Evolutionary conservation across 2,888 invertebrate genomes (phyloP).

Genomic region (Netelia melanura): DNA sequence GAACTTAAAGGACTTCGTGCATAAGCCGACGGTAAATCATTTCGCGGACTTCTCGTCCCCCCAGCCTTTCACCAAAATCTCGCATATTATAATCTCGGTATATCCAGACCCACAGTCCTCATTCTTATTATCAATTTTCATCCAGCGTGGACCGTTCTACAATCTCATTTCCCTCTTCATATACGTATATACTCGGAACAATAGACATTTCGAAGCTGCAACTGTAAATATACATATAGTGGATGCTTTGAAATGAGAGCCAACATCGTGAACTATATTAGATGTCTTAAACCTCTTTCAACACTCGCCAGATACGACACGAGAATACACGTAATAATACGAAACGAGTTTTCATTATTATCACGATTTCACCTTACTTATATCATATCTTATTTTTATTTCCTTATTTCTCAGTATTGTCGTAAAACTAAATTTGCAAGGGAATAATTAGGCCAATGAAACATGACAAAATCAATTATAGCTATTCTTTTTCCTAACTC

Average conservation of each 20-base stretch:
- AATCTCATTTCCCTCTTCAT: background rate
- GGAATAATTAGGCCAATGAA: background rate
- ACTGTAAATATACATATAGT: slow-evolving; percentile 24
- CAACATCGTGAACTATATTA: slow-evolving; percentile 35
- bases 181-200: slow-evolving; percentile 1
- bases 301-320: slow-evolving; percentile 19
- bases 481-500: too few relatives aligned
- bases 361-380: background rate
- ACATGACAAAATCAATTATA: too few relatives aligned
- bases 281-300: slow-evolving; percentile 36
- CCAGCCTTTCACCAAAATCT: slow-evolving; percentile 41
- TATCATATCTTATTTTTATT: background rate
- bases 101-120: slow-evolving; percentile 16
- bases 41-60: background rate
- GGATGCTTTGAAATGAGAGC: slow-evolving; percentile 49
- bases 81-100: slow-evolving; percentile 35
- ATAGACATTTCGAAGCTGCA: slow-evolving; percentile 12
- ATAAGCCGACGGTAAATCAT: slow-evolving; percentile 32
- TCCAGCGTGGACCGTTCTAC: slow-evolving; percentile 31
- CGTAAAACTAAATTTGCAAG: slow-evolving; percentile 36
- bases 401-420: slow-evolving; percentile 13
- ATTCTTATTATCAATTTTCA: slow-evolving; percentile 50
- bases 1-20: slow-evolving; percentile 40
- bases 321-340: slow-evolving; percentile 40
- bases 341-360: slow-evolving; percentile 22